Evolutionary conservation across 2,888 invertebrate genomes (phyloP).

Genomic region (Trachelus stipa): DNA sequence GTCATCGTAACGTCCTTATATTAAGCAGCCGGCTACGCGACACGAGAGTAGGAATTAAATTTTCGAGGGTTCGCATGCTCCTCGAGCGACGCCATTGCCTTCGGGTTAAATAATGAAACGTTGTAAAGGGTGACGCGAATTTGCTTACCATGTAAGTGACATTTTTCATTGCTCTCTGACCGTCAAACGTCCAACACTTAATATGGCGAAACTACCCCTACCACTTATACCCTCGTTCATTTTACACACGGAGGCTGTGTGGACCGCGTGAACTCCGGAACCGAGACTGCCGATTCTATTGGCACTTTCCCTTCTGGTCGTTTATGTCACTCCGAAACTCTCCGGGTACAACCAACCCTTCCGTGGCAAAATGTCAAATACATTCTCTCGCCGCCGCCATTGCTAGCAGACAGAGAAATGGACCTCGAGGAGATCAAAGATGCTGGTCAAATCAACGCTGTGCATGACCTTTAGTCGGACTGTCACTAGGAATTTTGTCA

Average conservation of each 20-base stretch:
- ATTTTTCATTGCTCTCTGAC: slow-evolving; percentile 46
- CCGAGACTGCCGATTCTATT: too few relatives aligned
- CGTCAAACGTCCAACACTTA: slow-evolving; percentile 9
- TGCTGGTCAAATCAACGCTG: too few relatives aligned
- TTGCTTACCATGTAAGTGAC: slow-evolving; percentile 50
- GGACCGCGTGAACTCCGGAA: slow-evolving; percentile 3
- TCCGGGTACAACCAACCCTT: too few relatives aligned
- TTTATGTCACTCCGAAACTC: too few relatives aligned
- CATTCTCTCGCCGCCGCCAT: too few relatives aligned
- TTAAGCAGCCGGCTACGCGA: slow-evolving; percentile 29
- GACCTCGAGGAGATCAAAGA: too few relatives aligned
- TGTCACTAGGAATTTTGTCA: too few relatives aligned
- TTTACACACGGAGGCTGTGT: slow-evolving; percentile 18
- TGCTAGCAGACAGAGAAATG: too few relatives aligned
- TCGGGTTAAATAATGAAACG: slow-evolving; percentile 47
- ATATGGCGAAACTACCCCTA: slow-evolving; percentile 4
- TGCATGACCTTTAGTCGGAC: too few relatives aligned
- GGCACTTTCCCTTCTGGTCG: too few relatives aligned
- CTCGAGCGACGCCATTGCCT: slow-evolving; percentile 14
- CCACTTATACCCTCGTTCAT: slow-evolving; percentile 11
- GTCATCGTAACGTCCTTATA: slow-evolving; percentile 34
- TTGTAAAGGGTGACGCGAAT: slow-evolving; percentile 35
- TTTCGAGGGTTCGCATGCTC: slow-evolving; percentile 23
- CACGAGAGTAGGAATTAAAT: slow-evolving; percentile 44
- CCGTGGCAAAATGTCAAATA: too few relatives aligned